Percentiles rank a stretch among this genome's conserved stretches.
These are phyloP conservation scores for Cricetomys ansorgei DNA, from an alignment of 2,113 vertebrate genomes.

Conservation along the genomic window DNA sequence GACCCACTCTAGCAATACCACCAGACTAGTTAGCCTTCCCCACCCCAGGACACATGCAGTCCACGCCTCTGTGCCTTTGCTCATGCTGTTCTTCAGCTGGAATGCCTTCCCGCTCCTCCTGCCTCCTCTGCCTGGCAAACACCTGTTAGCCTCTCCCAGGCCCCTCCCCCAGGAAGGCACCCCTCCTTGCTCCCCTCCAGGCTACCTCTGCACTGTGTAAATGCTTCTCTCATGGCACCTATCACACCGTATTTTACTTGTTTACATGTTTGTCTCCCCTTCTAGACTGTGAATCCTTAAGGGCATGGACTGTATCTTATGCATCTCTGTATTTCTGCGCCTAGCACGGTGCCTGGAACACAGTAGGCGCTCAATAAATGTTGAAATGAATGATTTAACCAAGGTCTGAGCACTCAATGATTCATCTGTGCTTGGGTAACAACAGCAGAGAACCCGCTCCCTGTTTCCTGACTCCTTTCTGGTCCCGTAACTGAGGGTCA, in stretches of 20 bases:
- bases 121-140: slow-evolving; percentile 71
- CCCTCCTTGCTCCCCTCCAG: not conserved
- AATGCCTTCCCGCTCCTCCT: slow-evolving; percentile 67
- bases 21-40: slow-evolving; percentile 63
- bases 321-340: slow-evolving; percentile 79
- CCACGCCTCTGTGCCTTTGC: slow-evolving; percentile 78
- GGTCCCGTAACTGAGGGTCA: not conserved
- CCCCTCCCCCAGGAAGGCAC: slow-evolving; percentile 50
- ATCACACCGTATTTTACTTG: slow-evolving; percentile 70
- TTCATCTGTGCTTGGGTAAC: not conserved
- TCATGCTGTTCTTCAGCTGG: slow-evolving; percentile 63
- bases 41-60: not conserved
- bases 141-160: slow-evolving; percentile 33
- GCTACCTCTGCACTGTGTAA: slow-evolving; percentile 79
- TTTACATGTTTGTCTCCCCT: slow-evolving; percentile 79
- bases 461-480: not conserved
- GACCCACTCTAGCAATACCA: slow-evolving; percentile 73
- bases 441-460: not conserved
- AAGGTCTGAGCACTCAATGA: not conserved
- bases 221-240: slow-evolving; percentile 71
- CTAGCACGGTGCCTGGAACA: slow-evolving; percentile 82
- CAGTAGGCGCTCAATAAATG: slow-evolving; percentile 82
- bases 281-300: slow-evolving; percentile 81
- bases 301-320: slow-evolving; percentile 83
- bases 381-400: slow-evolving; percentile 77